Base-by-base conservation (phyloP, 2,888 invertebrate species). In the Cryptophagus acutangulus region DNA sequence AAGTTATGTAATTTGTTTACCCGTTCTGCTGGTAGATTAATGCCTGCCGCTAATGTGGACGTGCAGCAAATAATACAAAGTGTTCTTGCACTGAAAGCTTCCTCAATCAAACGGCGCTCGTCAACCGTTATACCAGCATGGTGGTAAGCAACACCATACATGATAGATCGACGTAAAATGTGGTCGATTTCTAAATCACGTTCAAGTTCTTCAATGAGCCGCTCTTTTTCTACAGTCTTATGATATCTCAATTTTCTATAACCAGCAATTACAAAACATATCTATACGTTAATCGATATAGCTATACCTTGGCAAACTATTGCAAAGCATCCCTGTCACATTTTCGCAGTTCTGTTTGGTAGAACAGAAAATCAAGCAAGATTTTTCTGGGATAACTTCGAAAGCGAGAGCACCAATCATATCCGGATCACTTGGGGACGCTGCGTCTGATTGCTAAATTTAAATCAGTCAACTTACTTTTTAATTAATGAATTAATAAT, bases 41-140 rank as follows among this genome's bases (percentile, higher is more conserved):
- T 93, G 2, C 96, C 96, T 14, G 96, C 95, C n/a, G 96, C 96
- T 49, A 97, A 73, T 0, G 96, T 97, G 1, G 95, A 94, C 0
- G 96, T 97, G 64, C 94, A 95, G 63, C 93, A 90, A 48, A 97
- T 77, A 17, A 93, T 86, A 45, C 82, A 87, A 20, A 97, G 70
- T n/a, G 79, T 80, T 0, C 91, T 90, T n/a, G 77, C 74, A 48
- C 84, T 77, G 66, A 87, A 94, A 1, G 81, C 86, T 40, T 86
- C 87, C 66, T 96, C 95, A 10, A 96, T 73, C 36, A 90, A 72
- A 48, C 76, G 76, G 17, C 95, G 72, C 71, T 97, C 96, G 59
- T 93, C 94, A 4, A 75, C 75, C 2, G 90, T 91, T 30, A 97
- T 75, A 63, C 67, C 89, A 10, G 89, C 87, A 73, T 97, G 96